Evolutionary conservation across 2,888 invertebrate species (phyloP).

Genomic region (Microdon myrmicae): DNA sequence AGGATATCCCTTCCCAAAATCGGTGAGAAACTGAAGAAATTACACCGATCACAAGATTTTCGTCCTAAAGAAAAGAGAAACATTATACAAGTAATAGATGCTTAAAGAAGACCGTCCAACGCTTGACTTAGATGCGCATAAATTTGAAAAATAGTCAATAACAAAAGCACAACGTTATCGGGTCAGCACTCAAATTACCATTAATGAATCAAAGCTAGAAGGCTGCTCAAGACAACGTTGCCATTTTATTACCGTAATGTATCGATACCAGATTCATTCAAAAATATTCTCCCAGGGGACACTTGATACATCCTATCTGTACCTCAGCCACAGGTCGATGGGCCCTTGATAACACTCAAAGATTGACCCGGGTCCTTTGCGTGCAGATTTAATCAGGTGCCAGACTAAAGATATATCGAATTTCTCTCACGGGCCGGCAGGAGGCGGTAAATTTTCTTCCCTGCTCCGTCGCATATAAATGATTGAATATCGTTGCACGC

Average conservation of each 20-base stretch:
- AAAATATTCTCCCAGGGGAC: slow-evolving; percentile 13
- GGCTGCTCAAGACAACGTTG: slow-evolving; percentile 25
- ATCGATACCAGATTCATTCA: slow-evolving; percentile 11
- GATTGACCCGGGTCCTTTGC: slow-evolving; percentile 14
- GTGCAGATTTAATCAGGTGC: slow-evolving; percentile 44
- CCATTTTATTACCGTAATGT: slow-evolving; percentile 25
- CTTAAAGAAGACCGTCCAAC: too few relatives aligned
- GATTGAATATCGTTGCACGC: slow-evolving; percentile 42
- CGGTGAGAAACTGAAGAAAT: too few relatives aligned
- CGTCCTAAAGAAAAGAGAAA: too few relatives aligned
- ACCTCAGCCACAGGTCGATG: slow-evolving; percentile 44
- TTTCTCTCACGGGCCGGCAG: slow-evolving; percentile 23
- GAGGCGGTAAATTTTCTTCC: slow-evolving; percentile 11
- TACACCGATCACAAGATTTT: too few relatives aligned
- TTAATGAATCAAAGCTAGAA: slow-evolving; percentile 22
- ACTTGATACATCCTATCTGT: slow-evolving; percentile 39
- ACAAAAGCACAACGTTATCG: too few relatives aligned
- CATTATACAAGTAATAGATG: too few relatives aligned
- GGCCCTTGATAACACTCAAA: slow-evolving; percentile 37
- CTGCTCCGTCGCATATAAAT: slow-evolving; percentile 21
- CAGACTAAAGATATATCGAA: slow-evolving; percentile 19
- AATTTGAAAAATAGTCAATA: too few relatives aligned
- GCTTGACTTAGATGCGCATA: too few relatives aligned
- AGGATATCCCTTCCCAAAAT: too few relatives aligned
- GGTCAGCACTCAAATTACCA: slow-evolving; percentile 39